Percentiles rank a stretch among this genome's conserved stretches.
phyloP scores from a whole-genome alignment of 2,797 vertebrate genomes.

The Gymnopithys bicolor region DNA sequence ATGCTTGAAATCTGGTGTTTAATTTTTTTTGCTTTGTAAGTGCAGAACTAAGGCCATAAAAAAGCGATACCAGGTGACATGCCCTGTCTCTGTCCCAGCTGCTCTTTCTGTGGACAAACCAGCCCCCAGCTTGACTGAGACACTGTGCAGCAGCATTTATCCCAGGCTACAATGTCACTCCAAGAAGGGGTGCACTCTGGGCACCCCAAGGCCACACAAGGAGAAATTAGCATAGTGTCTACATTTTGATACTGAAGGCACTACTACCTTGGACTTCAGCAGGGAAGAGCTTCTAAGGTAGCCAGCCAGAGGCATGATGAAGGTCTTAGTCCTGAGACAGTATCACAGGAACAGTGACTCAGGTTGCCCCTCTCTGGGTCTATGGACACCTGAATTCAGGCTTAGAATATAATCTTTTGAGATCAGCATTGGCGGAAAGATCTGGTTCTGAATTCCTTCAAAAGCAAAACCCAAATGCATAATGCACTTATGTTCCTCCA shows the following conservation, averaged over 20 bases:
- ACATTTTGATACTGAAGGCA: not conserved
- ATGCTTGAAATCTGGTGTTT: not conserved
- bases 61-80: accelerated
- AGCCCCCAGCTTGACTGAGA: not conserved
- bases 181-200: not conserved
- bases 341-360: not conserved
- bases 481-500: not conserved
- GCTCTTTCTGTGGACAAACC: not conserved
- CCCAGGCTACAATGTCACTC: accelerated
- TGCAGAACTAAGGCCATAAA: not conserved
- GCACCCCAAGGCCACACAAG: not conserved
- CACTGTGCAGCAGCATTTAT: not conserved
- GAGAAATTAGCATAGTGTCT: not conserved
- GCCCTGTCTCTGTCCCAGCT: not conserved
- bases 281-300: not conserved
- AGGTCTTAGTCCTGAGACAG: not conserved
- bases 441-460: not conserved
- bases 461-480: slow-evolving; percentile 22
- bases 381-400: not conserved
- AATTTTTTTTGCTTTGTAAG: not conserved
- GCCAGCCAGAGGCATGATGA: not conserved
- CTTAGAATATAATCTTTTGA: not conserved
- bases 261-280: not conserved
- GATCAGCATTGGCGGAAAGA: not conserved
- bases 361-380: not conserved